Conservation (phyloP, 1,140 invertebrate species). For the Drosophila sp. region DNA sequence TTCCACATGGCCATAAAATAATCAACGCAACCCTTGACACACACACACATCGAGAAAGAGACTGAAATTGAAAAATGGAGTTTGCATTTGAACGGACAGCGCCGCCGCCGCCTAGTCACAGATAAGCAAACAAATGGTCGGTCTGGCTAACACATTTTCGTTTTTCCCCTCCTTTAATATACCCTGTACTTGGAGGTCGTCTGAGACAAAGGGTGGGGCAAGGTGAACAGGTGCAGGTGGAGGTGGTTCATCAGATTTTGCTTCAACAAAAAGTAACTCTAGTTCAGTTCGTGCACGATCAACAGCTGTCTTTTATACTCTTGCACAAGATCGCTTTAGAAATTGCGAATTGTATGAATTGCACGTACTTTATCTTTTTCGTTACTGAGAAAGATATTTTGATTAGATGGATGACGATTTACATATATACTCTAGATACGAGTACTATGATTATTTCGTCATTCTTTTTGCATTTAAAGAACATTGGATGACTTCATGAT, state of each 20-base stretch:
- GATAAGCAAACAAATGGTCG: slow-evolving; percentile 34
- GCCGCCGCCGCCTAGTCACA: slow-evolving; percentile 15
- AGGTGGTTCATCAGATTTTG: no score
- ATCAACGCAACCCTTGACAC: slow-evolving; percentile 76
- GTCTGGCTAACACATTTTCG: slow-evolving; percentile 10
- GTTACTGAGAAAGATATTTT: background rate
- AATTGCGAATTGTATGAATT: background rate
- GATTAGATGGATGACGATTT: background rate
- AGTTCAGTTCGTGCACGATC: no score
- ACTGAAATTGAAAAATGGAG: slow-evolving; percentile 49
- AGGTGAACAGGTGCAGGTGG: no score
- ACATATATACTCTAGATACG: no score
- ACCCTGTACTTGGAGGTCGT: no score
- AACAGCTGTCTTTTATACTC: no score
- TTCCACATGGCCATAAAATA: slow-evolving; percentile 79
- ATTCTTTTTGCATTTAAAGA: no score
- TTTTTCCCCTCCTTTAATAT: no score
- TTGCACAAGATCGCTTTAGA: background rate
- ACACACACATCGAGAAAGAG: slow-evolving; percentile 38
- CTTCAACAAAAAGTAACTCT: no score
- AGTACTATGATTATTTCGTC: no score
- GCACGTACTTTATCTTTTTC: background rate
- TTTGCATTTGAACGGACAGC: slow-evolving; percentile 51
- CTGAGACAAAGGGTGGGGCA: no score
- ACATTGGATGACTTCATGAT: no score